Evolutionary conservation across 2,797 vertebrate species (phyloP), one percentile per base, ranked within the genome.

Genomic region (Babyrousa celebensis): DNA sequence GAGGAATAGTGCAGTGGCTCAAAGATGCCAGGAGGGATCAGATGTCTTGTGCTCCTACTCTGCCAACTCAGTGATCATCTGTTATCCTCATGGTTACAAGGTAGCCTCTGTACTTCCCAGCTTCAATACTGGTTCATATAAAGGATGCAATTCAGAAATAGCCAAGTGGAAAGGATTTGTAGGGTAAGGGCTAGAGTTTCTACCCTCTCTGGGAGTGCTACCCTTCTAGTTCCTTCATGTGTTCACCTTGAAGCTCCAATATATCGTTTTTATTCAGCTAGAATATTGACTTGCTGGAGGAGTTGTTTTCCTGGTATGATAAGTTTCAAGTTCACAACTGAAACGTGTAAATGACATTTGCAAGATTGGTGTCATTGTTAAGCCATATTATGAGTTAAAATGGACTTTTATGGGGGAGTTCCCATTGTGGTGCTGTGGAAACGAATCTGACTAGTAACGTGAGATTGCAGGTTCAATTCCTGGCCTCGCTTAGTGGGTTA

Each of bases 251-350:
- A 85, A 85, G 16, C 18, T 74, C 58, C 67, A 77, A 29, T 87
- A 14, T 56, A n/a, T 48, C n/a, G 40, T 68, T 90, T 82, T 82
- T 87, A 79, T 78, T 95, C 65, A 84, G 36, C 15, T 92, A 56
- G 7, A 86, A 6, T 92, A 85, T 52, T 72, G 23, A 78, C 17
- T 78, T 72, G 5, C 48, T 89, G 71, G n/a, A 8, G 21, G 72
- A 89, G 36, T 89, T 96, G 54, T 91, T 85, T 94, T 85, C 62
- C 72, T 96, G 40, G 21, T 23, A 40, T 67, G 21, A 7, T 70
- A 70, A 88, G 4, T 80, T 93, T 93, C 27, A 95, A 62, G 68
- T 82, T 91, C 58, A 82, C 23, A 27, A 27, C 32, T 71, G 84
- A 91, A 88, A 77, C 12, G 36, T 94, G 27, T 70, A 94, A 79